Percentiles rank a stretch among this genome's conserved stretches.
Conservation (phyloP, 2,797 vertebrate genomes). For the Petrocephalus schoutedeni region DNA sequence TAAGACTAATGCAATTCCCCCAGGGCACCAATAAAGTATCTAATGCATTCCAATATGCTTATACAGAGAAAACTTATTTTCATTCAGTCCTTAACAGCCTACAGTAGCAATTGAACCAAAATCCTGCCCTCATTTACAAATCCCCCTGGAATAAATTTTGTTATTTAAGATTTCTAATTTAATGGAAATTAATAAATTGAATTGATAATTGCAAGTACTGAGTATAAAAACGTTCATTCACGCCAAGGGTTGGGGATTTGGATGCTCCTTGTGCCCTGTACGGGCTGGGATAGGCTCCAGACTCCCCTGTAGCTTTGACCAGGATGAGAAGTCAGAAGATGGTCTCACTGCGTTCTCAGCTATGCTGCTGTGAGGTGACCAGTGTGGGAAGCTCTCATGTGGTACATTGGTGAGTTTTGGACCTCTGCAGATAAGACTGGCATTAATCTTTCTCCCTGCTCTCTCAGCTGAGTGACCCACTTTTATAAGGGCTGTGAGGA, state of each 20-base stretch:
- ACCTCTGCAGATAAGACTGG: neutral
- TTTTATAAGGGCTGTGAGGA: constrained; percentile 45
- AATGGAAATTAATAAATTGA: neutral
- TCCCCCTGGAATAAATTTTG: neutral
- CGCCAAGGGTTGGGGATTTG: too few relatives aligned
- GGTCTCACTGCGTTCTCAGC: neutral
- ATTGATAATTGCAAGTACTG: neutral
- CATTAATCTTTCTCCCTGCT: constrained; percentile 23
- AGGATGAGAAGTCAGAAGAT: too few relatives aligned
- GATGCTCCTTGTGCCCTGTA: too few relatives aligned
- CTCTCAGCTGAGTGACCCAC: constrained; percentile 48
- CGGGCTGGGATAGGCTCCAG: too few relatives aligned
- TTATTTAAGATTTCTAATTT: neutral
- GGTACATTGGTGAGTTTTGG: neutral
- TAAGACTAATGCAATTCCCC: too few relatives aligned
- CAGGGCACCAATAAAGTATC: too few relatives aligned
- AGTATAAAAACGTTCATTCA: neutral
- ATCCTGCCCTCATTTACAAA: neutral
- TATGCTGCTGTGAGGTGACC: neutral
- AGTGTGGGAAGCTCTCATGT: neutral
- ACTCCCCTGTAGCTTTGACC: too few relatives aligned
- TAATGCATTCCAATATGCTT: too few relatives aligned
- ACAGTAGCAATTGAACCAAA: neutral
- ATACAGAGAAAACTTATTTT: too few relatives aligned
- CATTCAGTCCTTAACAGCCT: neutral